phyloP scores from a whole-genome alignment of 2,113 vertebrate genomes.

The Sigmodon hispidus region DNA sequence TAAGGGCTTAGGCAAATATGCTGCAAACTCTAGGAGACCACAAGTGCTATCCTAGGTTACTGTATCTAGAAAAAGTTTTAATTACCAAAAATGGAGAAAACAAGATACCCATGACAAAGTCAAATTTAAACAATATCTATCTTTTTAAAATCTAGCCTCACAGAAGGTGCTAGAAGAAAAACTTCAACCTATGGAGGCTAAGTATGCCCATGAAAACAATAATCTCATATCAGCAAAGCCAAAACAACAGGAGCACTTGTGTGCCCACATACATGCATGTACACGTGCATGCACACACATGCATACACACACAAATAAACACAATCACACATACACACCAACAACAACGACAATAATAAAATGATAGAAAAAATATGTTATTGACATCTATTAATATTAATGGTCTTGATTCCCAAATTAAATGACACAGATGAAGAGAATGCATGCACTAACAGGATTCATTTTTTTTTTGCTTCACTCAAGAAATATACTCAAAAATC shows the following conservation, averaged over 20 bases:
- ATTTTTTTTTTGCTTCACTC: background rate
- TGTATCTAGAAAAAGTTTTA: background rate
- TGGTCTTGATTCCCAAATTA: background rate
- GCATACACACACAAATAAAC: background rate
- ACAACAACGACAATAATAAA: background rate
- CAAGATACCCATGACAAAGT: background rate
- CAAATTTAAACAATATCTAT: background rate
- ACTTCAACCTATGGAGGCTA: background rate
- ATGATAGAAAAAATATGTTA: background rate
- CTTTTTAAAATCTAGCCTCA: background rate
- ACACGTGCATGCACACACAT: background rate
- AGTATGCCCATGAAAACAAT: background rate
- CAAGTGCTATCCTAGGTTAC: background rate
- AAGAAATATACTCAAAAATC: too few relatives aligned
- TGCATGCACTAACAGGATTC: background rate
- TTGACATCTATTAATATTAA: background rate
- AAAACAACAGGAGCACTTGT: background rate
- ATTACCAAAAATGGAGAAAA: background rate
- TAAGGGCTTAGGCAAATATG: background rate
- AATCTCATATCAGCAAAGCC: background rate
- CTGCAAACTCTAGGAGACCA: background rate
- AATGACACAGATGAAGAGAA: too few relatives aligned
- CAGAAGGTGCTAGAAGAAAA: background rate
- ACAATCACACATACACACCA: too few relatives aligned
- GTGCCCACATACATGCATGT: too few relatives aligned